Evolutionary conservation across 2,888 invertebrate genomes (phyloP).

Genomic region (Brenthis ino): DNA sequence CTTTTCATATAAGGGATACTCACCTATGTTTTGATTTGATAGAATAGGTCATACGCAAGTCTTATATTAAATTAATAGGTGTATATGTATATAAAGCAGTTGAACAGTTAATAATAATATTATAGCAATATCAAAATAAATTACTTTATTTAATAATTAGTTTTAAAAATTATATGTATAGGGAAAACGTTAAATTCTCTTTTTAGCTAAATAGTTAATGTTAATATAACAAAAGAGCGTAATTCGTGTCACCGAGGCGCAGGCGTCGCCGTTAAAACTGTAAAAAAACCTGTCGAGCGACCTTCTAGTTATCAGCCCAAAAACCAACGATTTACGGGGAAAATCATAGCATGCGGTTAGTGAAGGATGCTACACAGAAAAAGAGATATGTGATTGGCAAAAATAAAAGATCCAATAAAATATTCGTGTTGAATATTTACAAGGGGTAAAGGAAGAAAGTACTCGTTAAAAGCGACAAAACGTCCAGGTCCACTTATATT

Average conservation of each 20-base stretch:
- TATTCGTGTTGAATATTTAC: conserved; percentile 69
- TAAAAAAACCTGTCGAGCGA: conserved; percentile 76
- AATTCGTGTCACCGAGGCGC: conserved; percentile 47
- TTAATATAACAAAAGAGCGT: conserved; percentile 38
- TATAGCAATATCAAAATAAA: background rate
- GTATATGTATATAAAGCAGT: conserved; percentile 6
- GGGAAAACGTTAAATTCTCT: conserved; percentile 4
- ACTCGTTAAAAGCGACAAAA: conserved; percentile 49
- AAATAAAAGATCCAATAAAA: conserved; percentile 63
- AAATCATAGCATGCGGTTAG: conserved; percentile 63
- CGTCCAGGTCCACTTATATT: conserved; percentile 66
- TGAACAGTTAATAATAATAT: background rate
- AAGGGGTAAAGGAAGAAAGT: conserved; percentile 54
- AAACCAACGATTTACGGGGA: conserved; percentile 49
- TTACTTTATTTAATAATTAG: background rate
- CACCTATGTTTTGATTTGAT: conserved; percentile 17
- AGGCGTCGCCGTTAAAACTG: conserved; percentile 75
- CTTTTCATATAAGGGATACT: conserved; percentile 7
- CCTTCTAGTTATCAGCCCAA: conserved; percentile 74
- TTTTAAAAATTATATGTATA: background rate
- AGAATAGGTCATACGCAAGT: background rate
- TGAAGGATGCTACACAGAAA: conserved; percentile 57
- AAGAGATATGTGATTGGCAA: conserved; percentile 79
- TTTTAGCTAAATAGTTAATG: conserved; percentile 23
- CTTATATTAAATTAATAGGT: background rate